Evolutionary conservation across 1,140 invertebrate species (phyloP).

Genomic region (Caerostris extrusa): DNA sequence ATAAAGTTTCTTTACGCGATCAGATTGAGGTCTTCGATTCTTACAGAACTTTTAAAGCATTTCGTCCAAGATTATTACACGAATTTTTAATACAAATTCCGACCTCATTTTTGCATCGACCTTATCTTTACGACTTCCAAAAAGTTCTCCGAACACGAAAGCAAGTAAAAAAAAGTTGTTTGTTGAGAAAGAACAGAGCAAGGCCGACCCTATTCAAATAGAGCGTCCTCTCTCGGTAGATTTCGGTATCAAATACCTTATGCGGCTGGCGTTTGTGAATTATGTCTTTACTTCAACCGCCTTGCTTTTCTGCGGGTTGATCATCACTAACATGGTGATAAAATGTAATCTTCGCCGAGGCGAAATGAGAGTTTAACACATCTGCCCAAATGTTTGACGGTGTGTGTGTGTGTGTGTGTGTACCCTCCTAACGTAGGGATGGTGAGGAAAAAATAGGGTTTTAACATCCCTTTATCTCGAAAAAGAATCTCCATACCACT

Average conservation of each 20-base stretch:
- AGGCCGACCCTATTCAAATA: slow-evolving; percentile 24
- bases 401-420: neutral
- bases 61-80: neutral
- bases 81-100: neutral
- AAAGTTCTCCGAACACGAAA: neutral
- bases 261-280: slow-evolving; percentile 36
- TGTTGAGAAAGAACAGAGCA: neutral
- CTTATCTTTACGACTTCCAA: neutral
- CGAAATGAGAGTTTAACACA: slow-evolving; percentile 64
- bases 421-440: neutral
- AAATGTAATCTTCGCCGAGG: slow-evolving; percentile 43
- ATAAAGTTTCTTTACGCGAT: too few relatives aligned
- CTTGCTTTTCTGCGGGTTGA: slow-evolving; percentile 16
- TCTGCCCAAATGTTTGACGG: neutral
- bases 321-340: slow-evolving; percentile 6
- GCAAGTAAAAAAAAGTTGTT: neutral
- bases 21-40: too few relatives aligned
- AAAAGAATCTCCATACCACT: slow-evolving; percentile 73
- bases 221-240: neutral
- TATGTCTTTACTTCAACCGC: slow-evolving; percentile 15
- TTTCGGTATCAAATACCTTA: slow-evolving; percentile 15
- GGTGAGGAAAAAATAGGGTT: neutral
- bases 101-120: neutral
- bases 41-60: neutral
- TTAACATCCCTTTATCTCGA: slow-evolving; percentile 60